Conservation (phyloP, 2,888 invertebrate species). For the Nephrotoma appendiculata region DNA sequence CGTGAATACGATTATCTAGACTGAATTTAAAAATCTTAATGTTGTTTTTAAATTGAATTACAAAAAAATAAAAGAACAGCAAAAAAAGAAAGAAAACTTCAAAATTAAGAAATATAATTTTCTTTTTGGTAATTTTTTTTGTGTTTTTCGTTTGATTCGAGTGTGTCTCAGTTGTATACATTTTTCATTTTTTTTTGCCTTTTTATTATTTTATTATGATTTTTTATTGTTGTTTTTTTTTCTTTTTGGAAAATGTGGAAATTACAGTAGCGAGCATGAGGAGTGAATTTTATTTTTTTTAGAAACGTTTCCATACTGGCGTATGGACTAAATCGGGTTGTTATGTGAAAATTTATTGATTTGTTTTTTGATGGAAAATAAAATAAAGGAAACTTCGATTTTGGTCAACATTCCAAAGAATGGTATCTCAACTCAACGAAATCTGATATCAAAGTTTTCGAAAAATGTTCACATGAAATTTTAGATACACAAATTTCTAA, state of each 20-base stretch:
- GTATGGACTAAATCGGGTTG: too few species aligned
- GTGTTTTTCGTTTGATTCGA: neutral
- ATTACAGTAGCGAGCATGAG: neutral
- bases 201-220: neutral
- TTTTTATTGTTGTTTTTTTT: neutral
- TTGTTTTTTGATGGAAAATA: too few species aligned
- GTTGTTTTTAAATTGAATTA: neutral
- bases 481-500: too few species aligned
- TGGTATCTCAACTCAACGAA: too few species aligned
- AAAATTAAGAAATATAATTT: neutral
- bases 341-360: too few species aligned
- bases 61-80: neutral
- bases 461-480: too few species aligned
- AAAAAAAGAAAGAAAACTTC: too few species aligned
- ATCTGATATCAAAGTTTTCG: too few species aligned
- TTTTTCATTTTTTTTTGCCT: neutral
- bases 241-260: neutral
- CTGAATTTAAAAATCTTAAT: neutral
- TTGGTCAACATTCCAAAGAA: too few species aligned
- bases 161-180: neutral
- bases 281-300: too few species aligned
- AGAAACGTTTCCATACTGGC: too few species aligned
- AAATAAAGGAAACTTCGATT: too few species aligned
- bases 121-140: neutral
- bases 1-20: neutral